Evolutionary conservation across 2,113 vertebrate genomes (phyloP).

Genomic region (Myrmophylax atrothorax): DNA sequence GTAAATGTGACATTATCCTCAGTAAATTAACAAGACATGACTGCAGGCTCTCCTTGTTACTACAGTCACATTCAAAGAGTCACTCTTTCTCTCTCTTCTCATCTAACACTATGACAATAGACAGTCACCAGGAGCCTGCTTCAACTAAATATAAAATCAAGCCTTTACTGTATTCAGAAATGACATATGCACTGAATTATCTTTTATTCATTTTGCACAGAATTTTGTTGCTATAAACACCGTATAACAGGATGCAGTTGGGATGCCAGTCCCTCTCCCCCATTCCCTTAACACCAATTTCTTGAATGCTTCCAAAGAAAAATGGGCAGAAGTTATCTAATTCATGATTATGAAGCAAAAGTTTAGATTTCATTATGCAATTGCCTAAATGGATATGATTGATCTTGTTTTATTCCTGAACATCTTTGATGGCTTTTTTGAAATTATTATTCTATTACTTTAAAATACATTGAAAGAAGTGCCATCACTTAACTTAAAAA

Average conservation of each 20-base stretch:
- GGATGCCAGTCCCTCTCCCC: not conserved
- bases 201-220: slow-evolving; percentile 53
- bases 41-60: slow-evolving; percentile 72
- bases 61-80: slow-evolving; percentile 69
- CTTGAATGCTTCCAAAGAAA: not conserved
- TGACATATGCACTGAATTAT: slow-evolving; percentile 59
- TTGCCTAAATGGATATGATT: not conserved
- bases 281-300: not conserved
- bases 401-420: not conserved
- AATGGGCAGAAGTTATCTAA: not conserved
- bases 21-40: slow-evolving; percentile 78
- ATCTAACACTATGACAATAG: slow-evolving; percentile 66
- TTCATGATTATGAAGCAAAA: not conserved
- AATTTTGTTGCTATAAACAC: slow-evolving; percentile 45
- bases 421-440: not conserved
- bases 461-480: not conserved
- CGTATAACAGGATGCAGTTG: not conserved
- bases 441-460: not conserved
- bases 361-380: not conserved
- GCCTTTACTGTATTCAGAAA: slow-evolving; percentile 34
- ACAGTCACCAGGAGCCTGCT: slow-evolving; percentile 68
- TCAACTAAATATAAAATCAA: slow-evolving; percentile 66
- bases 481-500: not conserved
- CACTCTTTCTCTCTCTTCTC: not conserved
- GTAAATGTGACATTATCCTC: slow-evolving; percentile 79